Conservation (phyloP, 2,113 vertebrate species). For the Prochilodus magdalenae region DNA sequence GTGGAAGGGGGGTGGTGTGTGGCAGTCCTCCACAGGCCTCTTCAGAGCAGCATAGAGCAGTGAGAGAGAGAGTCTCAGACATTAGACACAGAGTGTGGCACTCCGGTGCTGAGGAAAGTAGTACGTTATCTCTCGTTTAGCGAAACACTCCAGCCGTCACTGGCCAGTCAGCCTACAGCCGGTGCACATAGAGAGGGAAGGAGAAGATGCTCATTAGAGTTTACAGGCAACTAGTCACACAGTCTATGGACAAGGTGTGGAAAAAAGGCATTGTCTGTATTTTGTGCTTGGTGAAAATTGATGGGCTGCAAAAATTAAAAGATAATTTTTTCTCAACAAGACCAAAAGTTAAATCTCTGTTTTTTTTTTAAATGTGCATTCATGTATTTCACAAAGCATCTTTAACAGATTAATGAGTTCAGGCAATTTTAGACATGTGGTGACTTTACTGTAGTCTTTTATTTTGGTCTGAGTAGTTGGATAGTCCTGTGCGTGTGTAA, state of each 20-base stretch:
- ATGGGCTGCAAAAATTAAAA: too few species aligned
- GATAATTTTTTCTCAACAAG: too few species aligned
- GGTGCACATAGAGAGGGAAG: background rate
- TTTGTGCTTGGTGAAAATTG: too few species aligned
- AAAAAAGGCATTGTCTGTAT: too few species aligned
- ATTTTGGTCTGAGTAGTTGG: background rate
- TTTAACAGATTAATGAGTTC: too few species aligned
- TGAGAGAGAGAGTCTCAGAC: conserved; percentile 1
- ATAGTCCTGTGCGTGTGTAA: background rate
- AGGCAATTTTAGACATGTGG: too few species aligned
- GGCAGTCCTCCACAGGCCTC: conserved; percentile 34
- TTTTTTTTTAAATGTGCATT: too few species aligned
- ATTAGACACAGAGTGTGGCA: background rate
- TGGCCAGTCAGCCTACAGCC: background rate
- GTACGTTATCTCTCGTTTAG: background rate
- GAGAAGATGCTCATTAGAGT: background rate
- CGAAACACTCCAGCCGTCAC: background rate
- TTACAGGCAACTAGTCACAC: conserved; percentile 43
- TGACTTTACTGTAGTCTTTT: too few species aligned
- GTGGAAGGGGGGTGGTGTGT: conserved; percentile 19
- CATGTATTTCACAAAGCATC: too few species aligned
- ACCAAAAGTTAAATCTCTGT: too few species aligned
- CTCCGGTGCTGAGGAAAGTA: background rate
- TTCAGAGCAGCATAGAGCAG: conserved; percentile 26
- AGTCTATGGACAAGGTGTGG: background rate